Evolutionary conservation across 2,888 invertebrate genomes (phyloP), one percentile per base, ranked within the genome.

Genomic region (Fragum sueziense): DNA sequence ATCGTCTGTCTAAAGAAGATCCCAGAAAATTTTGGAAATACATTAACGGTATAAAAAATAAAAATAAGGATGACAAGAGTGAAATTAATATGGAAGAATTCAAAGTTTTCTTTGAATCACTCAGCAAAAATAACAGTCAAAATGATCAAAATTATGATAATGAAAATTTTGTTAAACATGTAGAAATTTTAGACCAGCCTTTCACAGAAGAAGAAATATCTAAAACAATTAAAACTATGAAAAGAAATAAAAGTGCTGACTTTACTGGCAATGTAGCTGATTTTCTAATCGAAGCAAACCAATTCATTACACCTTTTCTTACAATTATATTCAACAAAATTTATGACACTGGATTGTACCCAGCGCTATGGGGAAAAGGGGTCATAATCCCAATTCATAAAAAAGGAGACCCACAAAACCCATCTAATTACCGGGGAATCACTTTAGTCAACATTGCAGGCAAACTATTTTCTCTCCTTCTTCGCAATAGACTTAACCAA

Each of bases 331-430:
- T 70, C 51, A 79, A 71, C 31, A 31, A 37, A 11, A 74, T 78
- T 31, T 75, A 61, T 70, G 68, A 74, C 27, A 47, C 68, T 2
- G 71, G 69, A n/a, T 14, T 54, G 27, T 81, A 81, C 34, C 75
- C 77, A 20, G 51, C 68, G 6, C 14, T 47, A 27, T 78, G 78
- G 81, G 33, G 20, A 33, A 34, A 78, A 72, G 77, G 47, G 11
- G n/a, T 69, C 25, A 81, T 75, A 51, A 70, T 81, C 17, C 78
- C 69, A 17, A 81, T 81, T 20, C 69, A 34, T 34, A 81, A 78
- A 47, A 81, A 72, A 41, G 71, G 80, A 6, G 74, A 79, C 74
- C 74, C n/a, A n/a, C n/a, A n/a, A n/a, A n/a, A n/a, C n/a, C n/a
- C n/a, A n/a, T n/a, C n/a, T n/a, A n/a, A n/a, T 31, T 82, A 79